phyloP scores from a whole-genome alignment of 2,797 vertebrate species.

The Lacerta agilis region DNA sequence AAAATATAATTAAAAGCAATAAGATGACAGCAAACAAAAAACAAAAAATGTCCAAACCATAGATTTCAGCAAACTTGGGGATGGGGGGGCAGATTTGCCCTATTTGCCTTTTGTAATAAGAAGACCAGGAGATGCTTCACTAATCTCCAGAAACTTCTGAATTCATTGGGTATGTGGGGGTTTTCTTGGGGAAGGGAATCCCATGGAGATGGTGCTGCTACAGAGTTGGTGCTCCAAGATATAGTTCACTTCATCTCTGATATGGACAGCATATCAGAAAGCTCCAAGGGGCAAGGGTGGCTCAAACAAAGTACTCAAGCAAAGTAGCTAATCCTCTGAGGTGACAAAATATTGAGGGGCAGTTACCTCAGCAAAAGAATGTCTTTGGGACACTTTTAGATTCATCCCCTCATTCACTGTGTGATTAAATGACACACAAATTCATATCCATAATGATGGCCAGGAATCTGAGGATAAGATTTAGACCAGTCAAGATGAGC shows the following conservation, averaged over 20 bases:
- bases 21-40: background rate
- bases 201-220: background rate
- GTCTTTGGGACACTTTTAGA: background rate
- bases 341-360: background rate
- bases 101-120: background rate
- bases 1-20: background rate
- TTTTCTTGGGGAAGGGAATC: rapidly evolving
- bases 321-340: background rate
- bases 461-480: background rate
- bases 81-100: background rate
- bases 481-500: background rate
- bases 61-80: background rate
- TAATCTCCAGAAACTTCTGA: background rate
- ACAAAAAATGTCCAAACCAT: background rate
- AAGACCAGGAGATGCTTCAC: too few relatives aligned
- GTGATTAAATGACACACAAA: background rate
- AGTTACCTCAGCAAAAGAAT: background rate
- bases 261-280: background rate
- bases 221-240: background rate
- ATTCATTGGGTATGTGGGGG: background rate
- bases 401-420: background rate
- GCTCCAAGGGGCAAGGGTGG: background rate
- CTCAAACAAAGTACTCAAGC: background rate
- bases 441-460: background rate
- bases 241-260: background rate